Evolutionary conservation across 2,113 vertebrate genomes (phyloP).

Genomic region (Spea multiplicata): DNA sequence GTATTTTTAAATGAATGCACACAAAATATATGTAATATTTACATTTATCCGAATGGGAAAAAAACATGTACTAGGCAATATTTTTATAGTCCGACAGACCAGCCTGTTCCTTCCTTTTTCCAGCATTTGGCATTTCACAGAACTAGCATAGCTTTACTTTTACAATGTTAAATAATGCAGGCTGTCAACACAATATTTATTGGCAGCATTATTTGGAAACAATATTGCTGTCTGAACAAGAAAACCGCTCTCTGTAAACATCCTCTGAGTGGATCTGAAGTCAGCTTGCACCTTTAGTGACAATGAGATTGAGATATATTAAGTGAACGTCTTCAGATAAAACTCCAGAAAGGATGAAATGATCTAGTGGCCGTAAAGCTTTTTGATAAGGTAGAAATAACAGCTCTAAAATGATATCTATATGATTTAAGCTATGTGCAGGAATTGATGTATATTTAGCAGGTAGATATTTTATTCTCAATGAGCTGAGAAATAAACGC

Average conservation of each 20-base stretch:
- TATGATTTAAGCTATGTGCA: slow-evolving; percentile 19
- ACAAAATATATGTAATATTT: too few relatives aligned
- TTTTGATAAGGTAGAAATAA: slow-evolving; percentile 31
- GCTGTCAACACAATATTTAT: slow-evolving; percentile 1
- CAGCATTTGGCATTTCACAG: background rate
- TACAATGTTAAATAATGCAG: background rate
- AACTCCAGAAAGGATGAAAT: slow-evolving; percentile 17
- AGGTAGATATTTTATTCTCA: slow-evolving; percentile 17
- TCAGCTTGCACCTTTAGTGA: slow-evolving; percentile 17
- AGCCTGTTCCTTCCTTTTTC: background rate
- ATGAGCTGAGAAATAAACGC: slow-evolving; percentile 14
- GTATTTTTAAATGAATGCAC: too few relatives aligned
- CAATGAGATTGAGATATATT: slow-evolving; percentile 35
- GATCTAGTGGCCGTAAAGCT: slow-evolving; percentile 29
- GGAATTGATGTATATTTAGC: slow-evolving; percentile 3
- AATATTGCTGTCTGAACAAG: background rate
- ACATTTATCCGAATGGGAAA: too few relatives aligned
- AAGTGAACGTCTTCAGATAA: slow-evolving; percentile 20
- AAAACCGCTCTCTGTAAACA: background rate
- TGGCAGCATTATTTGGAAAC: background rate
- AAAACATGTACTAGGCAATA: too few relatives aligned
- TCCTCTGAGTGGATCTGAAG: slow-evolving; percentile 7
- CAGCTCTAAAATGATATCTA: slow-evolving; percentile 27
- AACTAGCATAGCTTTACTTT: background rate
- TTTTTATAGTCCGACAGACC: background rate